Evolutionary conservation across 2,113 vertebrate species (phyloP).

Genomic region (Austrofundulus limnaeus): DNA sequence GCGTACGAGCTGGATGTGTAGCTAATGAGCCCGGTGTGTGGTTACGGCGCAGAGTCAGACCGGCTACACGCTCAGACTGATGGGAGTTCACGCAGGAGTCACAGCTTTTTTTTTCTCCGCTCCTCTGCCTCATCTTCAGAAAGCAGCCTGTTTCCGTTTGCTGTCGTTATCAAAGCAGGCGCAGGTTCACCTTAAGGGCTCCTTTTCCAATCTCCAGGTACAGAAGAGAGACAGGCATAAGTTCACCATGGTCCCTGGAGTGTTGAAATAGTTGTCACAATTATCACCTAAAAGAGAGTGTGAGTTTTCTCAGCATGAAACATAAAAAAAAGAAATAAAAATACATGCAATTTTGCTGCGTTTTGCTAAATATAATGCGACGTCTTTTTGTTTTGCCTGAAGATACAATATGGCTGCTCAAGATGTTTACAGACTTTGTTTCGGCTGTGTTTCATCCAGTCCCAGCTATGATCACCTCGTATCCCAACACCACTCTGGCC

Average conservation of each 20-base stretch:
- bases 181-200: conserved; percentile 56
- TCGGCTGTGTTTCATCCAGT: conserved; percentile 73
- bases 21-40: conserved; percentile 71
- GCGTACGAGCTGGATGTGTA: conserved; percentile 47
- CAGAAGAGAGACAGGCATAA: conserved; percentile 45
- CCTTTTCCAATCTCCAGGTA: conserved; percentile 43
- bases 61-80: conserved; percentile 55
- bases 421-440: no score
- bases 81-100: conserved; percentile 73
- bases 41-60: conserved; percentile 63
- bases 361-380: conserved; percentile 5
- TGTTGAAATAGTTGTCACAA: conserved; percentile 50
- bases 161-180: conserved; percentile 66
- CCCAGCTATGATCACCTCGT: conserved; percentile 99
- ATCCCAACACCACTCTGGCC: conserved; percentile 96
- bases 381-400: conserved; percentile 2
- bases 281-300: conserved; percentile 37
- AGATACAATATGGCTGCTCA: no score
- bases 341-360: not conserved
- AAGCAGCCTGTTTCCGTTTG: conserved; percentile 43
- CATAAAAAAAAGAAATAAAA: no score
- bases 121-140: conserved; percentile 51
- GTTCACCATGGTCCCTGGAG: conserved; percentile 40
- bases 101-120: conserved; percentile 34
- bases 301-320: conserved; percentile 28